A percentile compares a stretch with the other conserved stretches of the same genome.
phyloP scores from a whole-genome alignment of 1,140 invertebrate species.

The Pseudomyrmex sp. region DNA sequence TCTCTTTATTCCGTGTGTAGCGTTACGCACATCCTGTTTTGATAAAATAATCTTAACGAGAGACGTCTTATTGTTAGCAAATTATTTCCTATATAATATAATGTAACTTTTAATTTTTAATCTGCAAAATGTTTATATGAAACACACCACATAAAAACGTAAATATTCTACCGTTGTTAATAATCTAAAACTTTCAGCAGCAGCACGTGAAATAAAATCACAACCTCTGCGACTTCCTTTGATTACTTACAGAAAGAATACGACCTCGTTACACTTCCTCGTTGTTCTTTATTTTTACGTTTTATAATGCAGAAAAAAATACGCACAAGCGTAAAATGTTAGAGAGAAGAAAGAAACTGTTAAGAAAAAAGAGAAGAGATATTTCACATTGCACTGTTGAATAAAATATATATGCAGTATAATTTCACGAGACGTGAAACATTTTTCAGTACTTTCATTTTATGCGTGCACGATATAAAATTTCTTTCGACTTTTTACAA shows the following conservation, averaged over 20 bases:
- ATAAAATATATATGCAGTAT: not conserved
- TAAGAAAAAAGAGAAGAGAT: not conserved
- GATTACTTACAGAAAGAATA: not conserved
- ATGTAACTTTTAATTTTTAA: not conserved
- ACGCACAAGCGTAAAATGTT: not conserved
- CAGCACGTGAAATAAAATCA: conserved; percentile 11
- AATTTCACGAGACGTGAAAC: no score
- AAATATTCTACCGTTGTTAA: no score
- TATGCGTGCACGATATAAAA: not conserved
- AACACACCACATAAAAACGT: no score
- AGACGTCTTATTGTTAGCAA: not conserved
- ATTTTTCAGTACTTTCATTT: no score
- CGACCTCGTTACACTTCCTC: conserved; percentile 46
- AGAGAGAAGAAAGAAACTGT: no score
- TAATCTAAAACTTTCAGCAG: no score
- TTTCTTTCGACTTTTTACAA: not conserved
- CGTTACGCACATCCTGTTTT: conserved; percentile 32
- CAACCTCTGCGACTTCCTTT: conserved; percentile 10
- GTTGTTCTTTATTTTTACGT: conserved; percentile 36
- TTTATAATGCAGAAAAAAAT: not conserved
- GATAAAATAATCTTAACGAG: not conserved
- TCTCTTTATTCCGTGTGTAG: conserved; percentile 5
- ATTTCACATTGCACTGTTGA: not conserved
- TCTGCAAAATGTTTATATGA: no score
- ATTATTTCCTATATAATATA: not conserved